Evolutionary conservation across 2,797 vertebrate genomes (phyloP).

Genomic region (Acrocephalus scirpaceus): DNA sequence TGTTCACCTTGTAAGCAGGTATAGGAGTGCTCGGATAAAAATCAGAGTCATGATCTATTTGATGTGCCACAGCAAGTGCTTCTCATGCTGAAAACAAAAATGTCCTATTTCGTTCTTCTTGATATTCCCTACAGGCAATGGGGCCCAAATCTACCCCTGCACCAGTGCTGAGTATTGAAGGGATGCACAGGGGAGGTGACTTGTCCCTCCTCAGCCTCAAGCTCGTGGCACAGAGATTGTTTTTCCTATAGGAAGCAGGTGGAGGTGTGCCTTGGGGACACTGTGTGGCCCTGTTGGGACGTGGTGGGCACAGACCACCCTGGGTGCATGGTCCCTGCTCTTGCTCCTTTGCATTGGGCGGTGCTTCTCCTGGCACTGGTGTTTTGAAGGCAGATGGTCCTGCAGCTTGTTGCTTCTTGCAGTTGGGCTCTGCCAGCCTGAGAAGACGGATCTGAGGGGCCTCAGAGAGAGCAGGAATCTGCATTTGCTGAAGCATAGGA

Average conservation of each 20-base stretch:
- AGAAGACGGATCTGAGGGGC: background rate
- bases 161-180: background rate
- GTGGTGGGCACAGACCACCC: background rate
- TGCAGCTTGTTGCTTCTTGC: slow-evolving; percentile 18
- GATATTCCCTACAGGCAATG: background rate
- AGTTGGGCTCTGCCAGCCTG: slow-evolving; percentile 23
- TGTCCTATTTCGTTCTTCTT: background rate
- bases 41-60: background rate
- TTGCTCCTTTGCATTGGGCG: background rate
- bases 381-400: background rate
- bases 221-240: background rate
- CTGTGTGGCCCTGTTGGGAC: background rate
- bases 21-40: background rate
- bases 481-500: background rate
- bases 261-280: background rate
- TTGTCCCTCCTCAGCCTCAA: background rate
- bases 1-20: background rate
- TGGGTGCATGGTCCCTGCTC: background rate
- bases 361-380: background rate
- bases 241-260: background rate
- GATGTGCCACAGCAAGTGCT: background rate
- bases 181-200: background rate
- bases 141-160: background rate
- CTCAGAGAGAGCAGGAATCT: background rate
- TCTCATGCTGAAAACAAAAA: background rate